Percentiles rank a stretch among this genome's conserved stretches.
phyloP scores from a whole-genome alignment of 2,888 invertebrate genomes.

The Monochamus alternatus region DNA sequence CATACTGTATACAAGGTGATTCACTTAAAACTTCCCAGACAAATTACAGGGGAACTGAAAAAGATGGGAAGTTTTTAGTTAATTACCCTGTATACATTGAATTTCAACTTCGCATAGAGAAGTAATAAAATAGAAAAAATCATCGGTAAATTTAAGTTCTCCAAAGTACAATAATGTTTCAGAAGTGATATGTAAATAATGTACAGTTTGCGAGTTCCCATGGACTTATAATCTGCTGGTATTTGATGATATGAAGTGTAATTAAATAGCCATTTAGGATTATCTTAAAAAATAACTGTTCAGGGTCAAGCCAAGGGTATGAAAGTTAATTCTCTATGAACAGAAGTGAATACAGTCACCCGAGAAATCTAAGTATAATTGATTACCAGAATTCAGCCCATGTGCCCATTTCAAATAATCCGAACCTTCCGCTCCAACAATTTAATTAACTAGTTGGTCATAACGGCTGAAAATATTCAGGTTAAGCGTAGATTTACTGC shows the following conservation, averaged over 20 bases:
- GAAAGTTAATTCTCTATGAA: constrained; percentile 1
- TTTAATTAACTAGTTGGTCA: neutral
- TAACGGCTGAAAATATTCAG: neutral
- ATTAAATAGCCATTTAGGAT: too few species aligned
- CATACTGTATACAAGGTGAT: too few species aligned
- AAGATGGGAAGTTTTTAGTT: too few species aligned
- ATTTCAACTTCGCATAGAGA: too few species aligned
- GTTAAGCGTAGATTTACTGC: neutral
- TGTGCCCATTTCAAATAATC: constrained; percentile 12
- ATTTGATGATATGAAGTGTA: too few species aligned
- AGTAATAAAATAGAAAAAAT: too few species aligned
- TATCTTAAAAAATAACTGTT: constrained; percentile 1
- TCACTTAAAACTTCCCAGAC: too few species aligned
- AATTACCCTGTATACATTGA: too few species aligned
- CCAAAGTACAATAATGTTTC: too few species aligned
- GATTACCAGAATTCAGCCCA: constrained; percentile 14
- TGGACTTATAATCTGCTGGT: neutral
- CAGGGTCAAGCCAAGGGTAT: neutral
- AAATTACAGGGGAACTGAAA: too few species aligned
- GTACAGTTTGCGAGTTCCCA: neutral
- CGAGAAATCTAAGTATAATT: constrained; percentile 16
- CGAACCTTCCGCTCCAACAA: constrained; percentile 3
- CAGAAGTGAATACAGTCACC: neutral
- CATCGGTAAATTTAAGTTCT: too few species aligned
- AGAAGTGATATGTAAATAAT: neutral